Evolutionary conservation across 1,140 invertebrate species (phyloP), one percentile per base, ranked within the genome.

Genomic region (Drosophila kurseongensis): DNA sequence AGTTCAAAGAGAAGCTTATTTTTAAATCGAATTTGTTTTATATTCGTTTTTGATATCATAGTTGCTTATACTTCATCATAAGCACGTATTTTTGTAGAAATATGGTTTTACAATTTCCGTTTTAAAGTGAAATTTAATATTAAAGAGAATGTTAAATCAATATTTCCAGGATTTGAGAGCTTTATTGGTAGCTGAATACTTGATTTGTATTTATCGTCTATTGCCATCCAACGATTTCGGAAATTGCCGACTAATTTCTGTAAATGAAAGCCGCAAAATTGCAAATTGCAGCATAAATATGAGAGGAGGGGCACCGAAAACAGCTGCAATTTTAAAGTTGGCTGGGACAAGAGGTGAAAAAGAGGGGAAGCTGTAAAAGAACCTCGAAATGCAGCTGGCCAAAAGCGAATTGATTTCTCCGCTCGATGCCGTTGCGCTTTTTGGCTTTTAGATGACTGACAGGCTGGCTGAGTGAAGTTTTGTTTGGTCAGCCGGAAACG

Each of bases 231-330:
- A 9, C 47, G 27, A 14, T 35, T 51, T 51, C n/a, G 7, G 13
- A 32, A 62, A 62, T 62, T 23, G 27, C 54, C 61, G 75, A 68
- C 83, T 83, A 88, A 88, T 86, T 86, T 76, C 69, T 65, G 71
- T 79, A 77, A 89, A 83, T 83, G 75, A 83, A 86, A 77, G 67
- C 84, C 63, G 45, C 83, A 82, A 88, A 88, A 80, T 72, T 80
- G 77, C 55, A 77, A 85, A 84, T 68, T 84, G 58, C 68, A 81
- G 66, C 80, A 85, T 68, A 73, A 85, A 82, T 61, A 71, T 67
- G 75, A 81, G 75, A 32, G 51, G 75, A 32, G 51, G 13, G 45
- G 62, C 47, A 44, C 29, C 42, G 14, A 13, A 42, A 44, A 16
- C 68, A 58, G 50, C 59, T 71, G 72, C 72, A 40, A 38, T 35